phyloP scores from a whole-genome alignment of 2,888 invertebrate genomes.

The Nemapogon koenigi region DNA sequence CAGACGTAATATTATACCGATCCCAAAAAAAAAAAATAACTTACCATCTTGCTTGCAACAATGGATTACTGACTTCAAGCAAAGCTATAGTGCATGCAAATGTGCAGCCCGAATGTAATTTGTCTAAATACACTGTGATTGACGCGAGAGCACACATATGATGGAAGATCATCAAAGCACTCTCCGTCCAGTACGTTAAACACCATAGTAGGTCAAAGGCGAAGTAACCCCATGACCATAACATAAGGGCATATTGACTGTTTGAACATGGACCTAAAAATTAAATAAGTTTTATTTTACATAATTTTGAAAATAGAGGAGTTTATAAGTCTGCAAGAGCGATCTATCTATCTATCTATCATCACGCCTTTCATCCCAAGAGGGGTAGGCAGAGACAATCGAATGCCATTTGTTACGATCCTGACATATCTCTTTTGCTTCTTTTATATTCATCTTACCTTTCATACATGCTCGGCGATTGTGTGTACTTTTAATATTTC shows the following conservation, averaged over 20 bases:
- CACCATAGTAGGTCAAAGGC: constrained; percentile 68
- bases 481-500: too few species aligned
- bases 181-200: constrained; percentile 53
- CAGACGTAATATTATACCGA: too few species aligned
- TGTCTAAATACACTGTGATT: constrained; percentile 55
- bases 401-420: too few species aligned
- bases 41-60: constrained; percentile 68
- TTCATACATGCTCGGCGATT: too few species aligned
- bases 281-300: too few species aligned
- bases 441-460: too few species aligned
- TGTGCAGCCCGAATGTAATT: constrained; percentile 54
- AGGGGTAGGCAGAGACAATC: too few species aligned
- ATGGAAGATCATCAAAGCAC: constrained; percentile 59
- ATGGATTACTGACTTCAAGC: constrained; percentile 68
- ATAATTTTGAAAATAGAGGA: too few species aligned
- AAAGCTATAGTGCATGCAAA: constrained; percentile 60
- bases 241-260: constrained; percentile 49
- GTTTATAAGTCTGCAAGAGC: too few species aligned
- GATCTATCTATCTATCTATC: too few species aligned
- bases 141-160: constrained; percentile 57
- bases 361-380: too few species aligned
- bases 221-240: constrained; percentile 69
- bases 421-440: too few species aligned
- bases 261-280: constrained; percentile 31
- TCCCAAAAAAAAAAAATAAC: constrained; percentile 15